These are phyloP conservation scores for Catocala nupta DNA, from an alignment of 2,888 invertebrate genomes.

Conservation along the genomic window DNA sequence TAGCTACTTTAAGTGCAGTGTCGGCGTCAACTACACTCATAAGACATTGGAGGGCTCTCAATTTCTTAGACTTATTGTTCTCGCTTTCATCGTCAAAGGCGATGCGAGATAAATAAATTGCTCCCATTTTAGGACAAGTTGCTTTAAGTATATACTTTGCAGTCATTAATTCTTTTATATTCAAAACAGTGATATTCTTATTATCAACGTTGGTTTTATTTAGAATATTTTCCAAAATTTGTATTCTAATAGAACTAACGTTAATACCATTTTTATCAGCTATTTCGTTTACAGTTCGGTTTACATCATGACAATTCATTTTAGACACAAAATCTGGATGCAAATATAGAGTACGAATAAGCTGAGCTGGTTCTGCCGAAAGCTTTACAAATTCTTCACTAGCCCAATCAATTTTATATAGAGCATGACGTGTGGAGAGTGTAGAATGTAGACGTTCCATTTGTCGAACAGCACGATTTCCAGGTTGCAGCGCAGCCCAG, in stretches of 20 bases:
- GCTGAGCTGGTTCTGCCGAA: constrained; percentile 78
- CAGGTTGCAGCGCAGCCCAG: constrained; percentile 82
- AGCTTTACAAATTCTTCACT: constrained; percentile 80
- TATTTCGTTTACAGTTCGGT: constrained; percentile 82
- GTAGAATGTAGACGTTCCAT: constrained; percentile 82
- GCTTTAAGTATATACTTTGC: constrained; percentile 84
- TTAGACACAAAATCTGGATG: constrained; percentile 79
- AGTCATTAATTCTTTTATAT: constrained; percentile 74
- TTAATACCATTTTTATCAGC: constrained; percentile 83
- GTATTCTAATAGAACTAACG: constrained; percentile 80
- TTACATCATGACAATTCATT: constrained; percentile 78
- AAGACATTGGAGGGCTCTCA: constrained; percentile 82
- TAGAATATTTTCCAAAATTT: constrained; percentile 81
- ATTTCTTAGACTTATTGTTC: constrained; percentile 79
- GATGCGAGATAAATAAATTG: constrained; percentile 82
- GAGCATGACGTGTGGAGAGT: constrained; percentile 80
- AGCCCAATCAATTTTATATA: constrained; percentile 83
- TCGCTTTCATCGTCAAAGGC: constrained; percentile 82
- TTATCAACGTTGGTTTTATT: constrained; percentile 67
- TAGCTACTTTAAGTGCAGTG: constrained; percentile 80
- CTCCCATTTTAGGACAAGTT: constrained; percentile 84
- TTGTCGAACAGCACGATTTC: constrained; percentile 80
- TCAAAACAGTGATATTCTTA: constrained; percentile 64
- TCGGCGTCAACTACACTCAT: constrained; percentile 82
- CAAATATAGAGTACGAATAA: constrained; percentile 80